phyloP scores from a whole-genome alignment of 1,140 invertebrate genomes.

The Musca domestica region DNA sequence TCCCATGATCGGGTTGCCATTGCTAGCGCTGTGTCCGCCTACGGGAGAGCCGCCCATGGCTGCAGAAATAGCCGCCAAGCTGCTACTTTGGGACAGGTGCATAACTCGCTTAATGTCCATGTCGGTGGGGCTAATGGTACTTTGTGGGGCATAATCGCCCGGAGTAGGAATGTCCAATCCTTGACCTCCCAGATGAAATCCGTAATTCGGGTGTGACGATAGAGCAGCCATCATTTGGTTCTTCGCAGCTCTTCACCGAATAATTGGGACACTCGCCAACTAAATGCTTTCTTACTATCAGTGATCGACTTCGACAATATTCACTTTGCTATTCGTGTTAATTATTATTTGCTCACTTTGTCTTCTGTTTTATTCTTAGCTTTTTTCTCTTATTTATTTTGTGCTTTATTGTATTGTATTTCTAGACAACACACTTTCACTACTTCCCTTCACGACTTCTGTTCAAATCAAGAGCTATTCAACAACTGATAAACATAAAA shows the following conservation, averaged over 20 bases:
- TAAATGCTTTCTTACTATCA: neutral
- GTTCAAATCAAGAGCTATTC: constrained; percentile 48
- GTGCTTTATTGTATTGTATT: constrained; percentile 1
- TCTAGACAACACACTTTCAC: neutral
- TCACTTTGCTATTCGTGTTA: constrained; percentile 24
- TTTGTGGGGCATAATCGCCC: constrained; percentile 46
- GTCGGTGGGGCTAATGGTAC: constrained; percentile 43
- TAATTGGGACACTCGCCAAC: neutral
- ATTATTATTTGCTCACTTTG: constrained; percentile 24
- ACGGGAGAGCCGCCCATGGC: constrained; percentile 41
- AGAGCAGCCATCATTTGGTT: constrained; percentile 43
- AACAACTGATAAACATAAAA: constrained; percentile 44
- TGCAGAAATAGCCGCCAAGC: constrained; percentile 41
- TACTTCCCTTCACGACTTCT: constrained; percentile 30
- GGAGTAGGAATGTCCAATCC: constrained; percentile 46
- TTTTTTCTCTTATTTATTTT: constrained; percentile 15
- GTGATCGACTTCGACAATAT: neutral
- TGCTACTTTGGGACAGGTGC: constrained; percentile 43
- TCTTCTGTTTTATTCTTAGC: neutral
- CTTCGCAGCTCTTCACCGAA: neutral
- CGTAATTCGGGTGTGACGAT: constrained; percentile 52
- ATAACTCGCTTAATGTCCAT: constrained; percentile 52
- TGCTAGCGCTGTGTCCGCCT: constrained; percentile 34
- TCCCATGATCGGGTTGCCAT: constrained; percentile 31
- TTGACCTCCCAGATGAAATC: constrained; percentile 47